Evolutionary conservation across 2,113 vertebrate genomes (phyloP).

Genomic region (Rhynchopsitta pachyrhyncha): DNA sequence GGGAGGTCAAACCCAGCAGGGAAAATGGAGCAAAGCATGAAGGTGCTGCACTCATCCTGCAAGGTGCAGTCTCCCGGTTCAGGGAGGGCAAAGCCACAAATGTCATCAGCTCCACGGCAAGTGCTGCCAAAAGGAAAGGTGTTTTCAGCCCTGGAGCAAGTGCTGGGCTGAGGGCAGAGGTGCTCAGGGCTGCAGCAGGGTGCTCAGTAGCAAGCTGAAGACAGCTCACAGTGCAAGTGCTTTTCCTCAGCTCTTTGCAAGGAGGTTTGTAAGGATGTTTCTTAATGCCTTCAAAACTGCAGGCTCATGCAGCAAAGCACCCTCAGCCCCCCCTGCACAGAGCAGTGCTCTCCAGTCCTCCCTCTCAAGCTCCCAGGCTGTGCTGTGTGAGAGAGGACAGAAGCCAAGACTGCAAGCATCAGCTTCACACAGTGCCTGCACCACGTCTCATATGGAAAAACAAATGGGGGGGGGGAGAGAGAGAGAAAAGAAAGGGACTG

Average conservation of each 20-base stretch:
- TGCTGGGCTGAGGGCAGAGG: background rate
- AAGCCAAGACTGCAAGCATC: fast-evolving
- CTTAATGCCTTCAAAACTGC: background rate
- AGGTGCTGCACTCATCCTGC: background rate
- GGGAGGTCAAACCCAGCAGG: background rate
- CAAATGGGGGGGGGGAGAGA: too few relatives aligned
- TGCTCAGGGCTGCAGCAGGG: background rate
- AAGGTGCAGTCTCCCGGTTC: fast-evolving
- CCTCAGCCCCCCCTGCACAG: fast-evolving
- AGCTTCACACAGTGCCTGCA: too few relatives aligned
- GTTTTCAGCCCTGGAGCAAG: background rate
- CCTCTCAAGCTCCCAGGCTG: background rate
- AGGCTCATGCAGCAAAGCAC: background rate
- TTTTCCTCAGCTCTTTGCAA: background rate
- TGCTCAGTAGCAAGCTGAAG: fast-evolving
- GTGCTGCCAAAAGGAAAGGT: background rate
- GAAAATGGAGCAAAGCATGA: background rate
- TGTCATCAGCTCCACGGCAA: background rate
- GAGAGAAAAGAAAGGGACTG: background rate
- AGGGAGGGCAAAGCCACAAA: background rate
- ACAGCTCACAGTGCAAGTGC: fast-evolving
- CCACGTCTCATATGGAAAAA: fast-evolving
- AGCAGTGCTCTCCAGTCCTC: background rate
- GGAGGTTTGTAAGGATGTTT: background rate
- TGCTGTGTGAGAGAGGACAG: background rate